Evolutionary conservation across 1,140 invertebrate genomes (phyloP), one percentile per base, ranked within the genome.

Genomic region (Conus betulinus): DNA sequence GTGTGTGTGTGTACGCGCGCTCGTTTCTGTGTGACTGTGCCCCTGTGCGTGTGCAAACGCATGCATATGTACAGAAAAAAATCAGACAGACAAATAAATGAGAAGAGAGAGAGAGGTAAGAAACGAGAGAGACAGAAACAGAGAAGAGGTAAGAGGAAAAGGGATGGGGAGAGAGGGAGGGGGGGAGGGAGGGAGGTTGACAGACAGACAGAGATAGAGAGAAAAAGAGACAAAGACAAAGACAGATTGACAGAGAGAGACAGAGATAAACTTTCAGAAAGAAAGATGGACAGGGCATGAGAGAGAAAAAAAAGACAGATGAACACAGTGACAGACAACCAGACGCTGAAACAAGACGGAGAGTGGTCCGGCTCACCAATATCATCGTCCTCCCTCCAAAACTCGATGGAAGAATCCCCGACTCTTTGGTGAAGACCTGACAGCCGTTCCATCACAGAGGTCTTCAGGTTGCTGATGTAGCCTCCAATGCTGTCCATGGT

Each of bases 371-470:
- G 39, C 79, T 81, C 20, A 81, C 79, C 25, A 27, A 53, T 17
- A 23, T 63, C 82, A 13, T 84, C 82, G 57, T 63, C 82, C 20
- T 84, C 82, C 39, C 25, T 60, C 82, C 82, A 84, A 55, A 84
- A 84, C 8, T 84, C 82, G 6, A 39, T 39, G 23, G 82, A 84
- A 10, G 82, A 84, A 17, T 84, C 82, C 8, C 82, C 82, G 5
- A 84, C 82, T n/a, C 53, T 84, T 55, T 84, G 82, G 57, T 84
- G 82, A 10, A 84, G 82, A 5, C 82, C 82, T 11, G 82, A 84
- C 82, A 84, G 82, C 17, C 82, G 52, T 23, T 84, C 82, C 25
- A 84, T 7, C 82, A 84, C 55, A 1, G 55, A 63, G 55, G 55
- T 10, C 53, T 67, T 60, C 53, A 84, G 53, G 52, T 63, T 53